Evolutionary conservation across 2,113 vertebrate genomes (phyloP).

Genomic region (Rhinopomastus cyanomelas): DNA sequence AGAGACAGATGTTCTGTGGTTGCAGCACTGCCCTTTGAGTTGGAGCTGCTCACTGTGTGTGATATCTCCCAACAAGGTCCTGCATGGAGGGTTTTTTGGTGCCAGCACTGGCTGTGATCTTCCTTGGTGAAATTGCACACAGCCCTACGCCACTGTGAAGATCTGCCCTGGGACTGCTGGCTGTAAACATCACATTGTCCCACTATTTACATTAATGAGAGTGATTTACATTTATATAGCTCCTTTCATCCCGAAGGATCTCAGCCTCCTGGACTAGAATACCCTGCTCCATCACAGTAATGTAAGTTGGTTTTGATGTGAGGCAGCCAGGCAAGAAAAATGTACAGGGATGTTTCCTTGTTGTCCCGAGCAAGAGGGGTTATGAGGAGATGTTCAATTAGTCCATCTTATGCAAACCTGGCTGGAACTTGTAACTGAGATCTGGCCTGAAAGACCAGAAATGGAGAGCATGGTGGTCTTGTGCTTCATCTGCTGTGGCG

Average conservation of each 20-base stretch:
- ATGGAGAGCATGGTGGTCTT: background rate
- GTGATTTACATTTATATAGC: constrained; percentile 54
- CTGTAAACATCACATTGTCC: constrained; percentile 9
- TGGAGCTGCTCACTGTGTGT: background rate
- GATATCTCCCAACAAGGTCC: background rate
- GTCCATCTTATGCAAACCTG: background rate
- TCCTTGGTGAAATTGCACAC: background rate
- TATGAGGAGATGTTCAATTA: background rate
- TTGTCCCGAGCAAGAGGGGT: background rate
- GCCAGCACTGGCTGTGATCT: background rate
- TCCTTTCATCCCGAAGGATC: constrained; percentile 47
- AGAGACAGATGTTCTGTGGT: constrained; percentile 1
- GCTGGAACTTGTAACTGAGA: background rate
- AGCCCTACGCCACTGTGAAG: background rate
- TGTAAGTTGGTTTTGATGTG: background rate
- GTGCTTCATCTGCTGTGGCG: background rate
- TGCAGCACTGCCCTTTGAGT: background rate
- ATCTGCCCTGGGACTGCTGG: constrained; percentile 27
- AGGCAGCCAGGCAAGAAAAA: background rate
- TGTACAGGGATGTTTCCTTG: fast-evolving
- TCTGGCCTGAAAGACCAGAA: too few species aligned
- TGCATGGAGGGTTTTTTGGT: background rate
- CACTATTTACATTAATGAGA: constrained; percentile 52
- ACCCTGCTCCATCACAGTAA: background rate
- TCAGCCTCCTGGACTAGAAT: background rate